Conservation (phyloP, 1,140 invertebrate genomes). For the Drosophila hydei region DNA sequence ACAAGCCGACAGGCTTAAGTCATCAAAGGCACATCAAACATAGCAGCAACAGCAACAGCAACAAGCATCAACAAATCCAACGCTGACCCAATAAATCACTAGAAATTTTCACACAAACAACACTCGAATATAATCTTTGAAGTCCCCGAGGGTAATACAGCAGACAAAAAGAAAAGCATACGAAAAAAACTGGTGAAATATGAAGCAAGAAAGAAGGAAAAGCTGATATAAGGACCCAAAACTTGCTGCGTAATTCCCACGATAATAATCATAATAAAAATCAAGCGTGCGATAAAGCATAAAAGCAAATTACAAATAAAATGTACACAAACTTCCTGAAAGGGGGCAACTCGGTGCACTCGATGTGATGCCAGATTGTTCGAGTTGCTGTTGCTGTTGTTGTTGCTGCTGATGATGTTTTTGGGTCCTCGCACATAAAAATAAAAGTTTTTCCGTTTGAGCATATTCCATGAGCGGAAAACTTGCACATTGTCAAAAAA, state of each 20-base stretch:
- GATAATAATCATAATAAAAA: slow-evolving; percentile 82
- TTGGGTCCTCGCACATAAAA: slow-evolving; percentile 49
- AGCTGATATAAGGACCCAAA: slow-evolving; percentile 39
- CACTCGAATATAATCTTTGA: slow-evolving; percentile 23
- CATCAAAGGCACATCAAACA: slow-evolving; percentile 31
- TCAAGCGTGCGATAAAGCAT: slow-evolving; percentile 82
- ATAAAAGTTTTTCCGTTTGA: slow-evolving; percentile 54
- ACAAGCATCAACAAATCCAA: slow-evolving; percentile 28
- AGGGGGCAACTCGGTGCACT: slow-evolving; percentile 50
- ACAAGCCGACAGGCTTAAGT: slow-evolving; percentile 30
- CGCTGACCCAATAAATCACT: slow-evolving; percentile 68
- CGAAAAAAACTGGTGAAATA: slow-evolving; percentile 6
- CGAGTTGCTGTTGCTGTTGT: slow-evolving; percentile 22
- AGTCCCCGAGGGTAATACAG: slow-evolving; percentile 13
- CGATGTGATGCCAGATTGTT: slow-evolving; percentile 54
- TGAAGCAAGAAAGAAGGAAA: background rate
- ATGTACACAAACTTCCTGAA: slow-evolving; percentile 47
- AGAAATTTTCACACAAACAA: slow-evolving; percentile 52
- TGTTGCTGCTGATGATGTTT: slow-evolving; percentile 21
- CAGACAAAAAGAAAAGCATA: slow-evolving; percentile 21
- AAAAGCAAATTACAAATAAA: slow-evolving; percentile 75
- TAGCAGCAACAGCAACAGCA: slow-evolving; percentile 9
- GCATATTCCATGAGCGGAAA: slow-evolving; percentile 23
- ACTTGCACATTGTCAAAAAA: slow-evolving; percentile 65
- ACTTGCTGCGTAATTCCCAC: slow-evolving; percentile 75